phyloP scores from a whole-genome alignment of 2,113 vertebrate species.

The Cinclus cinclus region DNA sequence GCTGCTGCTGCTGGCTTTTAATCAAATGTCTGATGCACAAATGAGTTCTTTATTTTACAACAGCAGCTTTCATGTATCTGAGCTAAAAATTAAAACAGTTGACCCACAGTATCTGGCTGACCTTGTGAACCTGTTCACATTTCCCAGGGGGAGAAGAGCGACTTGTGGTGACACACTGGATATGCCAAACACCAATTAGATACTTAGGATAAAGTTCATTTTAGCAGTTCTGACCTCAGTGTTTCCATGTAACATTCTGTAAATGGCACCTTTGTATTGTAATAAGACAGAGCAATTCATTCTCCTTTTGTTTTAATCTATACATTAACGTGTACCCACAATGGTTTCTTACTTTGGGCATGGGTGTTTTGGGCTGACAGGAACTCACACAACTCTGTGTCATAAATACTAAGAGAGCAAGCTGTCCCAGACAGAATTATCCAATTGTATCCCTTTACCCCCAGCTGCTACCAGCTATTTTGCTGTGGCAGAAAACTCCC shows the following conservation, averaged over 20 bases:
- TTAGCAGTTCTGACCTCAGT: not conserved
- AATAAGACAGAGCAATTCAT: not conserved
- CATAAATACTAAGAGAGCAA: not conserved
- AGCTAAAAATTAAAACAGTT: constrained; percentile 50
- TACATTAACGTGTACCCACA: not conserved
- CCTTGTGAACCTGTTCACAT: constrained; percentile 1
- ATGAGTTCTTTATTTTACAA: constrained; percentile 38
- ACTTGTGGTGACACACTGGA: not conserved
- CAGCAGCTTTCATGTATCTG: not conserved
- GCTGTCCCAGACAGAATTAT: not conserved
- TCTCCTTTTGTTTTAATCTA: not conserved
- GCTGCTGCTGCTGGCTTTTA: not conserved
- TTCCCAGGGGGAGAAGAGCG: not conserved
- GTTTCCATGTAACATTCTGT: not conserved
- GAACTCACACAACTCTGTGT: not conserved
- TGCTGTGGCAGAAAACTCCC: not conserved
- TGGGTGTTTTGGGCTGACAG: not conserved
- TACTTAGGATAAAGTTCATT: constrained; percentile 11
- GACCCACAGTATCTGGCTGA: not conserved
- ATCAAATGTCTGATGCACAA: constrained; percentile 42
- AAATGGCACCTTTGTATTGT: not conserved
- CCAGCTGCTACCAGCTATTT: not conserved
- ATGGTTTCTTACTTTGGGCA: not conserved
- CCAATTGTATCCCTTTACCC: not conserved
- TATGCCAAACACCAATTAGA: constrained; percentile 1